phyloP scores from a whole-genome alignment of 2,797 vertebrate genomes.

The Triplophysa bombifrons region DNA sequence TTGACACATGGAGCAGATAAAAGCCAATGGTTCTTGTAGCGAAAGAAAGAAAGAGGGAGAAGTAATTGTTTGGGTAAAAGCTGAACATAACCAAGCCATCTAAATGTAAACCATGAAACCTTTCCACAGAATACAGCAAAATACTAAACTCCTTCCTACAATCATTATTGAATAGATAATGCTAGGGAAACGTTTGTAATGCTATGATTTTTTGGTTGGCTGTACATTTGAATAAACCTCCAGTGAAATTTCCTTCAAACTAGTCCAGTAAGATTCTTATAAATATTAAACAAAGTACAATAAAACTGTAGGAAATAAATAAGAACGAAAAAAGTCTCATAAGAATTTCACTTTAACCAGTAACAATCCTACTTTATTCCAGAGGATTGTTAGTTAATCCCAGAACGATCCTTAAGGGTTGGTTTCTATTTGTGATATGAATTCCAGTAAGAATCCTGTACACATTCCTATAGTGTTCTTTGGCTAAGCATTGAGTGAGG shows the following conservation, averaged over 20 bases:
- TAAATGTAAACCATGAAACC: not conserved
- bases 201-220: not conserved
- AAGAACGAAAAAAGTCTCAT: not conserved
- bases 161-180: not conserved
- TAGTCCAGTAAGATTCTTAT: not conserved
- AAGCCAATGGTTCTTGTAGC: not conserved
- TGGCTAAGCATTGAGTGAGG: not conserved
- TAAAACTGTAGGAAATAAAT: not conserved
- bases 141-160: not conserved
- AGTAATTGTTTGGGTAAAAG: not conserved
- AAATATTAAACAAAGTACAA: not conserved
- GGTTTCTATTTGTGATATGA: not conserved
- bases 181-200: not conserved
- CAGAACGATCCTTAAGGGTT: not conserved
- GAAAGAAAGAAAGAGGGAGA: not conserved
- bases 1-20: conserved; percentile 2
- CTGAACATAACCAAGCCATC: not conserved
- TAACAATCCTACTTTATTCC: not conserved
- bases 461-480: not conserved
- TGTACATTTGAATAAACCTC: not conserved
- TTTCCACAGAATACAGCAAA: not conserved
- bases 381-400: not conserved
- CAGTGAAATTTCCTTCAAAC: not conserved
- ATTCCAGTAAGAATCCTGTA: conserved; percentile 16
- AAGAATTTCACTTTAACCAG: not conserved